A percentile compares a stretch with the other conserved stretches of the same genome.
Conservation (phyloP, 2,797 vertebrate species). For the Danio albolineatus region DNA sequence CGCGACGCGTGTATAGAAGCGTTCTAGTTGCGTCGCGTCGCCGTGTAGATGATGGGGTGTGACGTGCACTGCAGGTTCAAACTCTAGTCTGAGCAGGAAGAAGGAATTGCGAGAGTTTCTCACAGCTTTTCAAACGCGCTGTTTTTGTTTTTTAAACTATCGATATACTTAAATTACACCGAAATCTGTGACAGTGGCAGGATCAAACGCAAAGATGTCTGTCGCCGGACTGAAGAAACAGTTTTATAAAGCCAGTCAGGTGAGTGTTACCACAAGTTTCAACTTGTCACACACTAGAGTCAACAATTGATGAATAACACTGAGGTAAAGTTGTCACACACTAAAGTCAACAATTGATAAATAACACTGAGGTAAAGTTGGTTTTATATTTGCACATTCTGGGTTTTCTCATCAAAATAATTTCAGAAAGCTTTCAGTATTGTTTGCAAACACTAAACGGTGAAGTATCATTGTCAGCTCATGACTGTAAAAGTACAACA, state of each 20-base stretch:
- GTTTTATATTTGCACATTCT: no score
- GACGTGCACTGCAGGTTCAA: conserved; percentile 17
- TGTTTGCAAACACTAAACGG: no score
- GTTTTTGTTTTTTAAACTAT: neutral
- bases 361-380: no score
- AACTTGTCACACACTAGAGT: neutral
- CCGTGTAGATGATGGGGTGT: neutral
- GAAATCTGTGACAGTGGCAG: conserved; percentile 19
- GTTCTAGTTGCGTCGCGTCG: conserved; percentile 29
- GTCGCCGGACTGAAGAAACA: conserved; percentile 96
- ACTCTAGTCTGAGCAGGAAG: conserved; percentile 36
- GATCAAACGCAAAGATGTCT: conserved; percentile 83
- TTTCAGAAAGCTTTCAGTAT: no score
- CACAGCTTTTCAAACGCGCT: neutral
- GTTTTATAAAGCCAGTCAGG: conserved; percentile 97
- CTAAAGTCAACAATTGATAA: neutral
- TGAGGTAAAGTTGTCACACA: neutral
- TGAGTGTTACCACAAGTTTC: conserved; percentile 64
- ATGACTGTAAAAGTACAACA: no score
- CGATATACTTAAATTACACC: neutral
- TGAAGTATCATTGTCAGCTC: no score
- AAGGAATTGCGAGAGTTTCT: neutral
- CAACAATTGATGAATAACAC: neutral
- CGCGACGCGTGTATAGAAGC: conserved; percentile 16
- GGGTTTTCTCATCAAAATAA: no score